phyloP scores from a whole-genome alignment of 1,140 invertebrate species.

The Muscidifurax raptorellus region DNA sequence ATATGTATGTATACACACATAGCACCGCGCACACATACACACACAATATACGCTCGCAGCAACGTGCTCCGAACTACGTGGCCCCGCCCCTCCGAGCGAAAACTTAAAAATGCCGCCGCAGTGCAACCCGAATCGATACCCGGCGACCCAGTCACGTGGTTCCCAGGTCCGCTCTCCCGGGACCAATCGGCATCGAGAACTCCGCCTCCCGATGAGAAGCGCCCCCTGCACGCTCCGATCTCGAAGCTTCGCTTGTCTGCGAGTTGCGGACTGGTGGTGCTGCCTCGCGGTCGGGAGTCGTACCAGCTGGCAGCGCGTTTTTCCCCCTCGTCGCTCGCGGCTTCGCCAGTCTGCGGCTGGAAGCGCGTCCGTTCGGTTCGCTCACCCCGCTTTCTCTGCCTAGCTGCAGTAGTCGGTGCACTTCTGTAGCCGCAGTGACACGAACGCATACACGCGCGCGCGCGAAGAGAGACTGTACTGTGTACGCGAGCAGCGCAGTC shows the following conservation, averaged over 20 bases:
- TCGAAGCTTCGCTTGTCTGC: slow-evolving; percentile 48
- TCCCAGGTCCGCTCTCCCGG: slow-evolving; percentile 70
- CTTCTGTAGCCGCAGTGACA: slow-evolving; percentile 59
- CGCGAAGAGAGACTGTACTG: slow-evolving; percentile 18
- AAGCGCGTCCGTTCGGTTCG: slow-evolving; percentile 68
- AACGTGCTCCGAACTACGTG: slow-evolving; percentile 69
- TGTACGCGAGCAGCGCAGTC: slow-evolving; percentile 27
- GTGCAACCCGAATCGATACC: slow-evolving; percentile 84
- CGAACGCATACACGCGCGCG: background rate
- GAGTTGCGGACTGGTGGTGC: background rate
- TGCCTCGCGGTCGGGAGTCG: background rate
- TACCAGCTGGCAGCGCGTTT: background rate
- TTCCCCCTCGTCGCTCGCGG: slow-evolving; percentile 54
- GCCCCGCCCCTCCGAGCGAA: slow-evolving; percentile 67
- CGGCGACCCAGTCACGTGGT: slow-evolving; percentile 79
- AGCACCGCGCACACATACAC: background rate
- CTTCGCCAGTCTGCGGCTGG: slow-evolving; percentile 71
- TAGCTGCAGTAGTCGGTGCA: slow-evolving; percentile 2
- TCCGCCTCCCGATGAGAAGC: slow-evolving; percentile 47
- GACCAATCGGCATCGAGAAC: slow-evolving; percentile 62
- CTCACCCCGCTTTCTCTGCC: slow-evolving; percentile 68
- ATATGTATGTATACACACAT: background rate
- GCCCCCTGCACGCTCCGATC: slow-evolving; percentile 33
- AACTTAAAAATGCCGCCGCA: slow-evolving; percentile 88
- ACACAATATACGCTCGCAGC: slow-evolving; percentile 50